Evolutionary conservation across 1,140 invertebrate genomes (phyloP), one percentile per base, ranked within the genome.

Genomic region (Bombus haemorrhoidalis): DNA sequence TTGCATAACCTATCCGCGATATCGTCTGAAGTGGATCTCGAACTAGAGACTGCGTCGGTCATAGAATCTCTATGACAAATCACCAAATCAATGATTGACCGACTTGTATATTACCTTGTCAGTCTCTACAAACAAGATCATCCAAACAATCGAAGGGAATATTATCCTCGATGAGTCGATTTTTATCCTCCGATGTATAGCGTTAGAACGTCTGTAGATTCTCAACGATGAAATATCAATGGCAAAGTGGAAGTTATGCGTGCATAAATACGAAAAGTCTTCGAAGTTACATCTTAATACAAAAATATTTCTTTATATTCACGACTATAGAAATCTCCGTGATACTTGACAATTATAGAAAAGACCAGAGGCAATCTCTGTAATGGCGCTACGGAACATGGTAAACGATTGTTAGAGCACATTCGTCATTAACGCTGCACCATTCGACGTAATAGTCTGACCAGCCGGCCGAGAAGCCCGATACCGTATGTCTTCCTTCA

Each of bases 401-500:
- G 66, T 66, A 78, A 73, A 64, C 34, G 77, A 62, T 81, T 64
- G 81, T 89, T 79, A 57, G 68, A 53, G 43, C 72, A 81, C 80
- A 87, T 89, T 89, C 77, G 81, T 90, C 89, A 90, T 87, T 90
- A 87, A 62, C 47, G 41, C n/a, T 59, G 74, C n/a, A 32, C 57
- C 41, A 15, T 81, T 83, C 81, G 66, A 80, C 69, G 71, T 64
- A 59, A 75, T 69, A 86, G 47, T 72, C 78, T 82, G 41, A n/a
- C 62, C 66, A n/a, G 79, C 64, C 22, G 34, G 37, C 84, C 32
- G 81, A 62, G 53, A 68, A 74, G 72, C 80, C 59, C 79, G 79
- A 76, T 77, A 83, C 75, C 89, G 80, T 90, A 89, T 76, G 77
- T 90, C 89, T 90, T 89, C 88, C 89, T 90, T 90, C 88, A 64